Conservation (phyloP, 2,797 vertebrate species). For the Syngnathus rostellatus region DNA sequence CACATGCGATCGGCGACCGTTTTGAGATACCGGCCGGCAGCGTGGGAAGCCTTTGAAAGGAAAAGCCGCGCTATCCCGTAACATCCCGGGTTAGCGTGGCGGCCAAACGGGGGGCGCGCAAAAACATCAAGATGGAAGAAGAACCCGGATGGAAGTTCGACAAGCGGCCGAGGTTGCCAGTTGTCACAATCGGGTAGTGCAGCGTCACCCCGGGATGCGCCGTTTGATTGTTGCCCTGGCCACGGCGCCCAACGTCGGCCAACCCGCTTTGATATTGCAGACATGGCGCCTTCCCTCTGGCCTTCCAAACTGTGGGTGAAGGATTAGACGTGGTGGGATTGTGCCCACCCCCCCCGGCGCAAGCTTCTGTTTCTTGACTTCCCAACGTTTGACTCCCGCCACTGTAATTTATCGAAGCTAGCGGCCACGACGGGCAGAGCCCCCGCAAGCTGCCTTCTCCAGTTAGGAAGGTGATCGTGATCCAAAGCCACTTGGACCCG, state of each 20-base stretch:
- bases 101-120: neutral
- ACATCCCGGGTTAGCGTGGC: slow-evolving; percentile 18
- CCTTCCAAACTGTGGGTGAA: slow-evolving; percentile 37
- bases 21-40: slow-evolving; percentile 1
- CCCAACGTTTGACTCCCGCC: slow-evolving; percentile 57
- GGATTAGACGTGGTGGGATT: slow-evolving; percentile 60
- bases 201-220: slow-evolving; percentile 13
- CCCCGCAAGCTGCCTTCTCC: slow-evolving; percentile 56
- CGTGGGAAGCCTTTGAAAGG: slow-evolving; percentile 27
- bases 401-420: slow-evolving; percentile 71
- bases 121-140: slow-evolving; percentile 12
- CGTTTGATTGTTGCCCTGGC: slow-evolving; percentile 23
- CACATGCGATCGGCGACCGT: too few relatives aligned
- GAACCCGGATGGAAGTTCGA: slow-evolving; percentile 18
- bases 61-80: slow-evolving; percentile 4
- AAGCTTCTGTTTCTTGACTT: slow-evolving; percentile 65
- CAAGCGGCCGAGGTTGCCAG: slow-evolving; percentile 10
- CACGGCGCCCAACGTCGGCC: slow-evolving; percentile 3
- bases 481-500: slow-evolving; percentile 66
- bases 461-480: slow-evolving; percentile 60
- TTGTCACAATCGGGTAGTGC: slow-evolving; percentile 32
- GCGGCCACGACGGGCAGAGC: slow-evolving; percentile 61
- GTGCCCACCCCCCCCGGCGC: slow-evolving; percentile 29
- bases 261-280: slow-evolving; percentile 56
- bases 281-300: slow-evolving; percentile 36